phyloP scores from a whole-genome alignment of 1,140 invertebrate species.

The Zeugodacus cucurbitae region DNA sequence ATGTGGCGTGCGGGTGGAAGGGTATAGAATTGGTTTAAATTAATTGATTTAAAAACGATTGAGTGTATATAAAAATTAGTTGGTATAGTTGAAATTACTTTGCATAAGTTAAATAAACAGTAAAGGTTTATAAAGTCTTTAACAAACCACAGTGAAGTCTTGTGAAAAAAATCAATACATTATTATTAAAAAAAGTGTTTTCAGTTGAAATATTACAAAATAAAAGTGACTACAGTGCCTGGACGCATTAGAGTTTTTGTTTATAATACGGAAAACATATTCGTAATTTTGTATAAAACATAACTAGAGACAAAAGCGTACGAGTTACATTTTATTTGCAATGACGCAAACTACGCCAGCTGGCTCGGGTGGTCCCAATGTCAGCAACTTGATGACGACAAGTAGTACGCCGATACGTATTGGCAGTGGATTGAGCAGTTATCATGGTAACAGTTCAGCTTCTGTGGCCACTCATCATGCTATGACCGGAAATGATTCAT shows the following conservation, averaged over 20 bases:
- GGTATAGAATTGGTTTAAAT: not conserved
- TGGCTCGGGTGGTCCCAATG: not conserved
- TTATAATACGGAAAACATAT: not conserved
- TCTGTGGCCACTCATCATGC: slow-evolving; percentile 26
- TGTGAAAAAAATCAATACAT: slow-evolving; percentile 18
- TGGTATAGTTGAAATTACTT: not conserved
- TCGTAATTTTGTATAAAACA: not conserved
- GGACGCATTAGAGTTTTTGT: not conserved
- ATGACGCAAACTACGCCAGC: slow-evolving; percentile 42
- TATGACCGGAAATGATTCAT: slow-evolving; percentile 40
- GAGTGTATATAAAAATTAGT: not conserved
- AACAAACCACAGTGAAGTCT: not conserved
- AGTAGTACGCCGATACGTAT: slow-evolving; percentile 61
- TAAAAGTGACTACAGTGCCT: not conserved
- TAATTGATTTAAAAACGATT: not conserved
- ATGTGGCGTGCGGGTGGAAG: not conserved
- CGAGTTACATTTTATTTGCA: not conserved
- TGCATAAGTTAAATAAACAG: not conserved
- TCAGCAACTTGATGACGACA: slow-evolving; percentile 25
- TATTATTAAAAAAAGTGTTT: not conserved
- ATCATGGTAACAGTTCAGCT: slow-evolving; percentile 50
- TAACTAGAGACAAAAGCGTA: not conserved
- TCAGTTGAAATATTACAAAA: not conserved
- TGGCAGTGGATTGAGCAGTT: slow-evolving; percentile 51
- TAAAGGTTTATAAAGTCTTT: not conserved